phyloP scores from a whole-genome alignment of 1,140 invertebrate genomes.

The Leguminivora glycinivorella region DNA sequence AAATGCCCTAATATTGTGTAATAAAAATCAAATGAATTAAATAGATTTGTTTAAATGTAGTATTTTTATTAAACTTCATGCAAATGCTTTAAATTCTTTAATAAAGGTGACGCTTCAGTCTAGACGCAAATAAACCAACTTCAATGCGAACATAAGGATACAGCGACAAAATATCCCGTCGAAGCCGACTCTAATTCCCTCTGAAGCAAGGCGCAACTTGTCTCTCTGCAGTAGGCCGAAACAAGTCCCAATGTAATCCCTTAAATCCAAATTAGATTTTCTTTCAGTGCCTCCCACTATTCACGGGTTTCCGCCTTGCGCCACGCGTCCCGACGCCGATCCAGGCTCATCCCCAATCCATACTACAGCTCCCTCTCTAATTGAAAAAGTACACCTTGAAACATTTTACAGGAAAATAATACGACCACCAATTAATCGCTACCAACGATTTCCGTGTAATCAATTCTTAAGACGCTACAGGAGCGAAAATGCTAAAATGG shows the following conservation, averaged over 20 bases:
- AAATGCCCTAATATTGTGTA: too few relatives aligned
- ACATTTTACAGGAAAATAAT: neutral
- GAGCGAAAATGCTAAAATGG: too few relatives aligned
- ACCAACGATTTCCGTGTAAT: conserved; percentile 29
- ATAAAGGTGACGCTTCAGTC: conserved; percentile 14
- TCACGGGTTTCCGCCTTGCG: conserved; percentile 54
- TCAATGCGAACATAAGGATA: conserved; percentile 33
- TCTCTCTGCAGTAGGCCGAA: conserved; percentile 65
- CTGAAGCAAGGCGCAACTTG: conserved; percentile 52
- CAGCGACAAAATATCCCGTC: conserved; percentile 44
- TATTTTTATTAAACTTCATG: neutral
- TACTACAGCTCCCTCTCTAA: conserved; percentile 42
- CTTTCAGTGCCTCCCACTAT: conserved; percentile 68
- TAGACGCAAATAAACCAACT: conserved; percentile 11
- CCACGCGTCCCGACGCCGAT: conserved; percentile 38
- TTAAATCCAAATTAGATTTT: conserved; percentile 78
- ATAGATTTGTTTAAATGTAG: too few relatives aligned
- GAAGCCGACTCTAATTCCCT: conserved; percentile 60
- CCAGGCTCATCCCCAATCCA: conserved; percentile 49
- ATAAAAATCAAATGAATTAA: too few relatives aligned
- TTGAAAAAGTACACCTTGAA: conserved; percentile 47
- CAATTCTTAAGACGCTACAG: too few relatives aligned
- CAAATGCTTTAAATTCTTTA: neutral
- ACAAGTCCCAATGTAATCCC: conserved; percentile 71
- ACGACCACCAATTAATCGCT: conserved; percentile 7